phyloP scores from a whole-genome alignment of 2,888 invertebrate species.

The Ypsolopha scabrella region DNA sequence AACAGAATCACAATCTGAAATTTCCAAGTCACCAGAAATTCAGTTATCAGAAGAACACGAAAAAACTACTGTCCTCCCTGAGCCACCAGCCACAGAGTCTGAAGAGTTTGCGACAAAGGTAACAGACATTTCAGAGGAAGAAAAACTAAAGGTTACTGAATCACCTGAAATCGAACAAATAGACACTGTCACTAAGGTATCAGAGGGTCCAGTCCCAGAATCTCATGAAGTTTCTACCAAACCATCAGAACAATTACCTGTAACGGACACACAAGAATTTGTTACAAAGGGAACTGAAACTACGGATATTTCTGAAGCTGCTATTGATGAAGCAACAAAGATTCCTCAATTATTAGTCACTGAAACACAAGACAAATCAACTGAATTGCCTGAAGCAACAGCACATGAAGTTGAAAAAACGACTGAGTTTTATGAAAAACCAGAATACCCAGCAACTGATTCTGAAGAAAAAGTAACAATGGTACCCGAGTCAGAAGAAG shows the following conservation, averaged over 20 bases:
- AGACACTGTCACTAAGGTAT: no score
- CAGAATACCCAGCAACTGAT: no score
- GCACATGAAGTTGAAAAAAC: no score
- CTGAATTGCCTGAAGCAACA: neutral
- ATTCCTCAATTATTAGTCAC: no score
- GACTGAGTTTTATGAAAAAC: no score
- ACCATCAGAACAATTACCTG: neutral
- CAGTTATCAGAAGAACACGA: slow-evolving; percentile 5
- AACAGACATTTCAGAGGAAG: no score
- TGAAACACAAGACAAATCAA: neutral
- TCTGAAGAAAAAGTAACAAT: no score
- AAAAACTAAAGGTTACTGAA: no score
- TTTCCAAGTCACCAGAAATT: slow-evolving; percentile 2
- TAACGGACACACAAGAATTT: neutral
- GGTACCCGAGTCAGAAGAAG: no score
- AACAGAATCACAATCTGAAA: slow-evolving; percentile 6
- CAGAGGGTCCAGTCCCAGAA: no score
- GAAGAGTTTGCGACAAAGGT: neutral
- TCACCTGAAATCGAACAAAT: no score
- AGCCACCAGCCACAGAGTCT: slow-evolving; percentile 1
- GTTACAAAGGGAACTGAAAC: neutral
- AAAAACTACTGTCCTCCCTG: neutral
- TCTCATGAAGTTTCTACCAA: no score
- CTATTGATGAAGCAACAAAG: neutral
- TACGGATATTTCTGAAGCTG: neutral